phyloP scores from a whole-genome alignment of 2,113 vertebrate genomes.

The Eublepharis macularius region DNA sequence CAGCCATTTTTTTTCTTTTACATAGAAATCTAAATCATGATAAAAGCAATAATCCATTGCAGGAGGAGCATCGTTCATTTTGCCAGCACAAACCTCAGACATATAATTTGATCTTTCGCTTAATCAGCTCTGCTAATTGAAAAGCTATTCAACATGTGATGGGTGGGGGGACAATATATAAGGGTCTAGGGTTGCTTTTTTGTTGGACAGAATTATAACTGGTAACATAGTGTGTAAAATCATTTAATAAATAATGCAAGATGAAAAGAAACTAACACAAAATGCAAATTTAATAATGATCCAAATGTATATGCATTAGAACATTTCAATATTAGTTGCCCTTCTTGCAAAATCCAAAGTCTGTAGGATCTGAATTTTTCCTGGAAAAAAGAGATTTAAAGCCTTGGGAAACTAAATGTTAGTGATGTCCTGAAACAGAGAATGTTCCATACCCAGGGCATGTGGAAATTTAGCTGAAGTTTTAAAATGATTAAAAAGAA shows the following conservation, averaged over 20 bases:
- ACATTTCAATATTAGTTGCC: neutral
- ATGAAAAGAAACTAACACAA: neutral
- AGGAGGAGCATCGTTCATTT: neutral
- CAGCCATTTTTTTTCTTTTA: neutral
- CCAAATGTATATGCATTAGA: neutral
- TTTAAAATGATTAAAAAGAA: neutral
- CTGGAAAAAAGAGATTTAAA: neutral
- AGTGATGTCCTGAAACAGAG: neutral
- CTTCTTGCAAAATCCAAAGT: neutral
- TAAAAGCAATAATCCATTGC: slow-evolving; percentile 34
- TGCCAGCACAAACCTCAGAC: neutral
- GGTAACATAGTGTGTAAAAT: neutral
- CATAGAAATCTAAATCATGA: slow-evolving; percentile 14
- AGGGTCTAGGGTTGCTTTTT: neutral
- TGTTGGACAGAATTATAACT: neutral
- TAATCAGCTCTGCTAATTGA: neutral
- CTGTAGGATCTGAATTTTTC: neutral
- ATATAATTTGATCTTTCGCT: slow-evolving; percentile 16
- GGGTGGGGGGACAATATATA: neutral
- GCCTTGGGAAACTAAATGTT: neutral
- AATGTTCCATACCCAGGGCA: neutral
- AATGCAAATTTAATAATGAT: neutral
- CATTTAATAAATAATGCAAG: neutral
- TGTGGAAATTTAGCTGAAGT: neutral
- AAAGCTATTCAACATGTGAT: neutral